Conservation (phyloP, 2,888 invertebrate genomes). For the Magallana nippona region DNA sequence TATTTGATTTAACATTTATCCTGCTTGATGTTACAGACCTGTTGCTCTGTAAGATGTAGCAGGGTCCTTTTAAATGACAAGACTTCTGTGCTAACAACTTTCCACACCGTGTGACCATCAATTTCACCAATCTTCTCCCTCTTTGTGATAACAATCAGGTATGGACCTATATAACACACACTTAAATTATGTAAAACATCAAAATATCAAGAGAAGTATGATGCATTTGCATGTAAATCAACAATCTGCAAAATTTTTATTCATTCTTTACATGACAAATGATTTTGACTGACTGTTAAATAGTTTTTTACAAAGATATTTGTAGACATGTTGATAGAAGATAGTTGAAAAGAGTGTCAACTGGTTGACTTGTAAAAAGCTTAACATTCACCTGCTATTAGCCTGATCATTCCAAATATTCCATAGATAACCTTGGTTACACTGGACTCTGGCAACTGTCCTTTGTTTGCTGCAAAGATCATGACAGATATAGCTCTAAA, state of each 20-base stretch:
- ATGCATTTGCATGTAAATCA: too few relatives aligned
- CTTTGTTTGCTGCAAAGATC: conserved; percentile 81
- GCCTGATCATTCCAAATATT: conserved; percentile 90
- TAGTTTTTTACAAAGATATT: too few relatives aligned
- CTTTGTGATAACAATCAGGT: conserved; percentile 93
- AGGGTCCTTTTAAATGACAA: conserved; percentile 92
- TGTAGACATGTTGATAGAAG: too few relatives aligned
- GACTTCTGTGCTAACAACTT: conserved; percentile 78
- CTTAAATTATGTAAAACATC: not conserved
- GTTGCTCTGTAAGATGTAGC: conserved; percentile 89
- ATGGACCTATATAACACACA: conserved; percentile 83
- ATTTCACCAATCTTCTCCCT: conserved; percentile 87
- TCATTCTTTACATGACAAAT: too few relatives aligned
- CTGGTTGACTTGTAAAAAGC: not conserved
- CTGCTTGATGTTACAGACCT: conserved; percentile 81
- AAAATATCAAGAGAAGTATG: not conserved
- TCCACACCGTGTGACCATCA: conserved; percentile 77
- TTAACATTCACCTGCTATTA: conserved; percentile 84
- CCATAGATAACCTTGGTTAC: conserved; percentile 88
- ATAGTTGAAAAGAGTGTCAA: too few relatives aligned
- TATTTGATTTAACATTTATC: not conserved
- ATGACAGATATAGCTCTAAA: not conserved
- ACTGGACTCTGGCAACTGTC: conserved; percentile 85
- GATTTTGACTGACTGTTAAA: too few relatives aligned
- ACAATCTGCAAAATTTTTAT: too few relatives aligned